Evolutionary conservation across 2,113 vertebrate species (phyloP).

Genomic region (Bucco capensis): DNA sequence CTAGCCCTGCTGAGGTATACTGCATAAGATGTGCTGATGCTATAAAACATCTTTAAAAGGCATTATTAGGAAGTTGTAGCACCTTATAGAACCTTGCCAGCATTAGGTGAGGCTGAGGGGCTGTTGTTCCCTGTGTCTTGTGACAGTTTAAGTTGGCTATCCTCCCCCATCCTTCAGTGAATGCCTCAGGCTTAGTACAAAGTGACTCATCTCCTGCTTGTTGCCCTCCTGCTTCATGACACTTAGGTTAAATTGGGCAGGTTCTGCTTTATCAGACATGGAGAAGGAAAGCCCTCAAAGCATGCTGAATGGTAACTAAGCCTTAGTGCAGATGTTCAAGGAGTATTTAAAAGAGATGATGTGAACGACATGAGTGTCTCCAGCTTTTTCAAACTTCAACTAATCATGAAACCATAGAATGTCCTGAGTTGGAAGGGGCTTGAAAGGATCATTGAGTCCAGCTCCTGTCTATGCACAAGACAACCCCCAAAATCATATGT

Average conservation of each 20-base stretch:
- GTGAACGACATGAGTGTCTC: rapidly evolving
- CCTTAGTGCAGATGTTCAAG: not conserved
- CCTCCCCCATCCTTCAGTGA: not conserved
- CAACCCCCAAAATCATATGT: too few species aligned
- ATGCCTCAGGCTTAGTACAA: rapidly evolving
- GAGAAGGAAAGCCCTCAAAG: not conserved
- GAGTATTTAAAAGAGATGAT: not conserved
- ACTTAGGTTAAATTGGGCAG: not conserved
- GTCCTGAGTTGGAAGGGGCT: too few species aligned
- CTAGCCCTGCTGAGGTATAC: not conserved
- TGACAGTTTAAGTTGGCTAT: not conserved
- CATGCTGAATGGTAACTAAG: not conserved
- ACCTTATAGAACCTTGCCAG: not conserved
- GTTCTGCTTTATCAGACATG: not conserved
- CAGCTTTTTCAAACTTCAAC: not conserved
- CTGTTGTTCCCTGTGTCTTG: rapidly evolving
- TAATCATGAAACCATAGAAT: too few species aligned
- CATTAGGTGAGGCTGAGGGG: not conserved
- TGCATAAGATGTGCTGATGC: not conserved
- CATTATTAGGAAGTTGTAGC: not conserved
- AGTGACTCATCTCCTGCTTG: not conserved
- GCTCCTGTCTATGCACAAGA: too few species aligned
- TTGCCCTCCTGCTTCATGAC: not conserved
- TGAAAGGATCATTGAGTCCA: too few species aligned
- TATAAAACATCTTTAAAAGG: not conserved